Base-by-base conservation (phyloP, 2,113 vertebrate species). In the Oenanthe melanoleuca region DNA sequence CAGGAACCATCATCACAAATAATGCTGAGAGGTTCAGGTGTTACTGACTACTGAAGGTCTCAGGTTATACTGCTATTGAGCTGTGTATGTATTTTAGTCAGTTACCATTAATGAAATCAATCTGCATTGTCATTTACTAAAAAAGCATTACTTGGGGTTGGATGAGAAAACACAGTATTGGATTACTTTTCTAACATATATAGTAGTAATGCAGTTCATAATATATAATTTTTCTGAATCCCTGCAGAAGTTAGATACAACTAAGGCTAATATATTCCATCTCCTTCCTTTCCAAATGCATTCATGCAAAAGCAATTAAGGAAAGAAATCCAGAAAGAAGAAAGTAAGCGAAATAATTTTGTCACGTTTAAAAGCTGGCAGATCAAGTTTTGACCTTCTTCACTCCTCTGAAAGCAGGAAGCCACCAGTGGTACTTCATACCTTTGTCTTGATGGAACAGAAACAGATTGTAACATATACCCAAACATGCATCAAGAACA, bases 1-100 rank as follows among this genome's bases (percentile, higher is more conserved):
- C 93, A 95, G 66, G 50, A 79, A 79, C 71, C 73, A 92, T 88
- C 89, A 91, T 24, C 64, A 94, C 65, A 89, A 87, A 95, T 89
- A 96, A 89, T 6, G 16, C 75, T 28, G 59, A 66, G 28, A 74
- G 33, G 13, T 61, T 86, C 82, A 71, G 82, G 85, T 70, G 47
- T 52, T 94, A 55, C 44, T 69, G 50, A 60, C 59, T 86, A 69
- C 69, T 53, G 81, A 74, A 12, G 4, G 19, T 56, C 94, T 64
- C 45, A 2, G 0, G 44, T 78, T 42, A 70, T 53, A 25, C 75
- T 77, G 56, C 69, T 89, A 31, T 20, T 3, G 1, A 86, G 61
- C 8, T 1, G 0, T 38, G 73, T 34, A 23, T 12, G 2, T 52
- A 45, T 44, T 77, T 75, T 63, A 52, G 42, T n/a, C 73, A 65